A percentile compares a stretch with the other conserved stretches of the same genome.
Conservation (phyloP, 2,113 vertebrate genomes). For the Meleagris gallopavo region DNA sequence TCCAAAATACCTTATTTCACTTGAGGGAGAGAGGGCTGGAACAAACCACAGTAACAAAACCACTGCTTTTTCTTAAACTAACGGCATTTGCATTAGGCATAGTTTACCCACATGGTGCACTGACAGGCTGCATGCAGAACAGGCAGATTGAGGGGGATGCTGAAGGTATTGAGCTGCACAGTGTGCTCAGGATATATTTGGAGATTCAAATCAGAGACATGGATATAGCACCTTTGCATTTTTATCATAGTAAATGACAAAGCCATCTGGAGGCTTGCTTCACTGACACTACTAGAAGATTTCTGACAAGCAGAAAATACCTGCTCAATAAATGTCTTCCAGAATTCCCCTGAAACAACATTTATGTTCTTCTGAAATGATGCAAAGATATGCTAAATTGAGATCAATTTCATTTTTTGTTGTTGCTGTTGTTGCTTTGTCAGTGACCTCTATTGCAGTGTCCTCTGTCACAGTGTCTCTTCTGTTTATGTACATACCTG, state of each 20-base stretch:
- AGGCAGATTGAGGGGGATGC: background rate
- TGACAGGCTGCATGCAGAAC: background rate
- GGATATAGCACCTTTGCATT: background rate
- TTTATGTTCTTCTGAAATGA: background rate
- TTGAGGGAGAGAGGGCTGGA: background rate
- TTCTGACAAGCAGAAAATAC: background rate
- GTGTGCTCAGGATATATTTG: background rate
- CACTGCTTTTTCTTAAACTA: background rate
- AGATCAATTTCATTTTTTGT: background rate
- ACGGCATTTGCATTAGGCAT: background rate
- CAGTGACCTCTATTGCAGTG: background rate
- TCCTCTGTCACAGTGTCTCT: background rate
- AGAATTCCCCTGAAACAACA: background rate
- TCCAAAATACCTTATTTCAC: background rate
- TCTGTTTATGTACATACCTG: background rate
- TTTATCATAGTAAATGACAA: background rate
- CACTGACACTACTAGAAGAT: background rate
- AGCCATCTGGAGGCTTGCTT: background rate
- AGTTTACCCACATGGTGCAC: background rate
- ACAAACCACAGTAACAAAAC: background rate
- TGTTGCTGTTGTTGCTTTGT: background rate
- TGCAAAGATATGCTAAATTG: background rate
- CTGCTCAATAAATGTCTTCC: background rate
- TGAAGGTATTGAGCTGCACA: background rate
- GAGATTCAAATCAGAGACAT: background rate